Percentiles rank a stretch among this genome's conserved stretches.
Evolutionary conservation across 2,888 invertebrate species (phyloP).

Genomic region (Steromphala cineraria): DNA sequence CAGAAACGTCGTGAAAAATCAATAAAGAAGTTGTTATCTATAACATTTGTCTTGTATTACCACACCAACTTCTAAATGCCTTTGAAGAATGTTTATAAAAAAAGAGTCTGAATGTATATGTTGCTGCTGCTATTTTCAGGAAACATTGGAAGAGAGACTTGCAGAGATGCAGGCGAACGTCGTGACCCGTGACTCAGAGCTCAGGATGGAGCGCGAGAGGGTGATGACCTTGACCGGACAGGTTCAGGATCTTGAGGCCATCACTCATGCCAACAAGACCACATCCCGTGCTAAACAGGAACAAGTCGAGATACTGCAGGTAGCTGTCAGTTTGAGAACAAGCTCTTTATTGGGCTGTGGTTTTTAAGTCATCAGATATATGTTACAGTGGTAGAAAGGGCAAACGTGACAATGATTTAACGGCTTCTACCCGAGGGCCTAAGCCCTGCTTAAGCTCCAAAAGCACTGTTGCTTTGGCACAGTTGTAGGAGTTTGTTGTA

Average conservation of each 20-base stretch:
- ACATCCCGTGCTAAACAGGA: constrained; percentile 54
- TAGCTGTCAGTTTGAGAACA: constrained; percentile 25
- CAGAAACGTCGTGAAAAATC: no score
- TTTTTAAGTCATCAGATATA: background rate
- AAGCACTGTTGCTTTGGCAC: no score
- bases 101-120: background rate
- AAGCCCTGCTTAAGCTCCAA: no score
- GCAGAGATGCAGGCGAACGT: constrained; percentile 18
- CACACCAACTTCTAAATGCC: no score
- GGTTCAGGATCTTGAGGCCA: constrained; percentile 51
- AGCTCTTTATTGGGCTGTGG: background rate
- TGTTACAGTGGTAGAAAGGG: background rate
- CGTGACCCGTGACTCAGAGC: constrained; percentile 49
- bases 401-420: no score
- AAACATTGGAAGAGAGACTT: constrained; percentile 15
- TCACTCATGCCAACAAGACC: constrained; percentile 47
- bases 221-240: constrained; percentile 42
- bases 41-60: no score
- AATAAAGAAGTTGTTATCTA: no score
- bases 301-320: constrained; percentile 63
- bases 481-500: no score
- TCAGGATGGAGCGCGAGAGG: constrained; percentile 52
- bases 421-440: no score
- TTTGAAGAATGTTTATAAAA: no score
- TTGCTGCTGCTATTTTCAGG: background rate